Conservation (phyloP, 1,140 invertebrate species). For the Rhyacophila brunnea region DNA sequence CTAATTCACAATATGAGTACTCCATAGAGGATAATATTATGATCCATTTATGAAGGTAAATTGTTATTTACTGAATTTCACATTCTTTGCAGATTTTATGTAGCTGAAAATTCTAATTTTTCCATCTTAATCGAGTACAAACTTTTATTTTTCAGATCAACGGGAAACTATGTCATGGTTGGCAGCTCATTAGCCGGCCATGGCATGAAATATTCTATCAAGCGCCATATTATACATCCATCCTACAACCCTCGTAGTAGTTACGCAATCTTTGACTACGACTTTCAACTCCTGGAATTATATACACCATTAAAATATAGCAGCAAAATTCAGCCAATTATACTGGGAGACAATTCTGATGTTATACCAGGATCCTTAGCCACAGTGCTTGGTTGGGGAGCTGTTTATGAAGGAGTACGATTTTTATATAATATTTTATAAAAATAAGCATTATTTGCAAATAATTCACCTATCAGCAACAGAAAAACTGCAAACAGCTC, state of each 20-base stretch:
- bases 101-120: too few species aligned
- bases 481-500: too few species aligned
- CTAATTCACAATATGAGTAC: too few species aligned
- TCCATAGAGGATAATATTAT: too few species aligned
- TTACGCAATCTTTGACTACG: slow-evolving; percentile 12
- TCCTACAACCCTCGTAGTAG: not conserved
- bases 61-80: too few species aligned
- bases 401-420: slow-evolving; percentile 9
- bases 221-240: slow-evolving; percentile 19
- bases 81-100: too few species aligned
- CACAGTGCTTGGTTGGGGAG: slow-evolving; percentile 20
- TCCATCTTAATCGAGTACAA: too few species aligned
- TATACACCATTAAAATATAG: slow-evolving; percentile 7
- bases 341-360: slow-evolving; percentile 7
- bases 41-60: too few species aligned
- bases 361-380: slow-evolving; percentile 4
- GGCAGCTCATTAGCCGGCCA: not conserved
- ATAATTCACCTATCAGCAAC: too few species aligned
- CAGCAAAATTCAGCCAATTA: slow-evolving; percentile 9
- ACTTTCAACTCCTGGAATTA: slow-evolving; percentile 23
- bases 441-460: too few species aligned
- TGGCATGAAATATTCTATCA: not conserved
- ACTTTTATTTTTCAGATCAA: too few species aligned
- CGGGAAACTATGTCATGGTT: not conserved
- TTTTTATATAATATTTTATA: not conserved